A percentile compares a stretch with the other conserved stretches of the same genome.
Conservation (phyloP, 2,888 invertebrate species). For the Hydraecia micacea region DNA sequence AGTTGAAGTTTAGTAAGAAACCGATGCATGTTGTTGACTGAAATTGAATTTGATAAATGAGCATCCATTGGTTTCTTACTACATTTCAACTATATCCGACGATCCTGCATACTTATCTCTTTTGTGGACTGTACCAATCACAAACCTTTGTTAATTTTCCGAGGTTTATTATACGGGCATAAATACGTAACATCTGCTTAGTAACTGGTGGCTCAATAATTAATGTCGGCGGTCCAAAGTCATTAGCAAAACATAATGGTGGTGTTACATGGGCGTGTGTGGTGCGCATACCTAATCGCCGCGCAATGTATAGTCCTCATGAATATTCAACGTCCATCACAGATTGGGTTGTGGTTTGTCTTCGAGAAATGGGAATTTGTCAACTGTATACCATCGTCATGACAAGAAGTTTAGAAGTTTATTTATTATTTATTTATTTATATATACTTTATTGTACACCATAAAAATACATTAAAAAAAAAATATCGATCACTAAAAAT, state of each 20-base stretch:
- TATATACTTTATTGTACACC: too few relatives aligned
- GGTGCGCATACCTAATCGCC: conserved; percentile 65
- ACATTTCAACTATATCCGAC: too few relatives aligned
- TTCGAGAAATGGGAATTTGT: conserved; percentile 15
- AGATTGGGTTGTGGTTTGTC: conserved; percentile 13
- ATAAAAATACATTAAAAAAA: too few relatives aligned
- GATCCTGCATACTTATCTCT: too few relatives aligned
- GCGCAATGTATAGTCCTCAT: conserved; percentile 46
- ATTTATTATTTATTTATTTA: too few relatives aligned
- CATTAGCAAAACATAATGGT: conserved; percentile 72
- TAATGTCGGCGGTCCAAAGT: conserved; percentile 62
- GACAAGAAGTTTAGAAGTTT: too few relatives aligned
- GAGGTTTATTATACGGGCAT: not conserved
- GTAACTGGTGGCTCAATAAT: conserved; percentile 64
- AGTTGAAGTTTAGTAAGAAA: too few relatives aligned
- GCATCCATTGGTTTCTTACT: too few relatives aligned
- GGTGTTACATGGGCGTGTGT: conserved; percentile 63
- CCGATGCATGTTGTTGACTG: too few relatives aligned
- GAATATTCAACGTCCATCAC: conserved; percentile 50
- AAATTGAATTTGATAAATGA: too few relatives aligned
- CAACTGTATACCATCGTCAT: not conserved
- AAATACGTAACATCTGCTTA: conserved; percentile 39
- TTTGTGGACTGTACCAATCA: not conserved
- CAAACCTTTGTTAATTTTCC: not conserved
- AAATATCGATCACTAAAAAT: too few relatives aligned